Evolutionary conservation across 37 sponge, comb jelly and placozoan genomes (phyloP).

Genomic region (Oopsacas minuta): DNA sequence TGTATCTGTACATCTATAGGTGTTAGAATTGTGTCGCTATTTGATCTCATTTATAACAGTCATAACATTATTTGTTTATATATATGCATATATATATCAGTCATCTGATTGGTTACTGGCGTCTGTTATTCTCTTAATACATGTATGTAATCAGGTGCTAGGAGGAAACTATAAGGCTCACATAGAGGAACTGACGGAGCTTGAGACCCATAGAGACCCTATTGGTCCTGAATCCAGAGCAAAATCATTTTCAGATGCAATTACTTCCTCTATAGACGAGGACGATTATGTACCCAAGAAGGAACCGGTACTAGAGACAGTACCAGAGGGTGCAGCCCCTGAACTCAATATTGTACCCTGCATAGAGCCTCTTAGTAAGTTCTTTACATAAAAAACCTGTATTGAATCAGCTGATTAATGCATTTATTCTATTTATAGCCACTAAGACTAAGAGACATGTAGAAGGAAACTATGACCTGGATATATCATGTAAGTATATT

Average conservation of each 20-base stretch:
- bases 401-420: not conserved
- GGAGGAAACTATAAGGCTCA: not conserved
- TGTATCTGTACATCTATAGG: not conserved
- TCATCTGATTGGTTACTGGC: not conserved
- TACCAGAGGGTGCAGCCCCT: not conserved
- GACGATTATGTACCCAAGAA: not conserved
- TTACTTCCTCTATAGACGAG: not conserved
- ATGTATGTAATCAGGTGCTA: no score
- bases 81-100: no score
- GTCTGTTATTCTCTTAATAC: no score
- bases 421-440: not conserved
- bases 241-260: not conserved
- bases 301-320: not conserved
- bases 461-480: slow-evolving; percentile 27
- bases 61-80: no score
- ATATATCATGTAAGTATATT: slow-evolving; percentile 32
- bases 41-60: no score
- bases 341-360: not conserved
- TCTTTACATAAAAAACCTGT: not conserved
- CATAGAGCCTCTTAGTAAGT: not conserved
- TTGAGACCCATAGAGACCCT: not conserved
- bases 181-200: not conserved
- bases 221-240: not conserved
- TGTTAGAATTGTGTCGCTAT: no score
- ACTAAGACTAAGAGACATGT: slow-evolving; percentile 29